Evolutionary conservation across 2,888 invertebrate genomes (phyloP).

Genomic region (Trachelus troglodyta): DNA sequence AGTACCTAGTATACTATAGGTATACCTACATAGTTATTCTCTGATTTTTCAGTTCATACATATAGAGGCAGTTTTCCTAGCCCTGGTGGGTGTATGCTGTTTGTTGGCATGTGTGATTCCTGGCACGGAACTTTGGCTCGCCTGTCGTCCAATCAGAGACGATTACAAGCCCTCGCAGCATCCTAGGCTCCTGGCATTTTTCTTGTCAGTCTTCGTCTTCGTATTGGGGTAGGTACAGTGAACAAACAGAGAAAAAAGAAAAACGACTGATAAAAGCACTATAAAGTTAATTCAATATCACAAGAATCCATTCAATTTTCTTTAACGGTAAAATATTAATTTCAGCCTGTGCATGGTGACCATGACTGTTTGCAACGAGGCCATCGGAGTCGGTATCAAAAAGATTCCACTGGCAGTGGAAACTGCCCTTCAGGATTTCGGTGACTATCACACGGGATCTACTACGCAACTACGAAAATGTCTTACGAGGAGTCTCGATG

Average conservation of each 20-base stretch:
- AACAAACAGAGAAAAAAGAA: not conserved
- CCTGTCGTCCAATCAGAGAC: conserved; percentile 60
- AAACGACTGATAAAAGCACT: not conserved
- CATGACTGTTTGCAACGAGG: conserved; percentile 75
- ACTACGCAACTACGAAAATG: conserved; percentile 73
- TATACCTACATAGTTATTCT: not conserved
- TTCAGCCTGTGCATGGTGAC: conserved; percentile 67
- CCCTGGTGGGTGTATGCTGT: conserved; percentile 72
- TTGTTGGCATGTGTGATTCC: conserved; percentile 76
- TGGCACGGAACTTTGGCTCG: conserved; percentile 71
- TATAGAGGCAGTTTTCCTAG: conserved; percentile 78
- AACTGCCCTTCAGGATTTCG: conserved; percentile 72
- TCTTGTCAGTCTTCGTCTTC: conserved; percentile 53
- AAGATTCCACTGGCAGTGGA: conserved; percentile 70
- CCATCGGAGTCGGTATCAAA: conserved; percentile 70
- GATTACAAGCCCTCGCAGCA: conserved; percentile 55
- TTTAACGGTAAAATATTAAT: conserved; percentile 55
- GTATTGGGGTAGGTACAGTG: conserved; percentile 57
- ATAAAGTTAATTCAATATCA: not conserved
- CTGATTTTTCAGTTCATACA: conserved; percentile 73
- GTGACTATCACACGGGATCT: conserved; percentile 73
- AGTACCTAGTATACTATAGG: not conserved
- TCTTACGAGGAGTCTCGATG: conserved; percentile 72
- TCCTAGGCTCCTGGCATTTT: conserved; percentile 53
- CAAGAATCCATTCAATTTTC: not conserved